Evolutionary conservation across 2,797 vertebrate genomes (phyloP).

Genomic region (Hippopotamyrus pictus): DNA sequence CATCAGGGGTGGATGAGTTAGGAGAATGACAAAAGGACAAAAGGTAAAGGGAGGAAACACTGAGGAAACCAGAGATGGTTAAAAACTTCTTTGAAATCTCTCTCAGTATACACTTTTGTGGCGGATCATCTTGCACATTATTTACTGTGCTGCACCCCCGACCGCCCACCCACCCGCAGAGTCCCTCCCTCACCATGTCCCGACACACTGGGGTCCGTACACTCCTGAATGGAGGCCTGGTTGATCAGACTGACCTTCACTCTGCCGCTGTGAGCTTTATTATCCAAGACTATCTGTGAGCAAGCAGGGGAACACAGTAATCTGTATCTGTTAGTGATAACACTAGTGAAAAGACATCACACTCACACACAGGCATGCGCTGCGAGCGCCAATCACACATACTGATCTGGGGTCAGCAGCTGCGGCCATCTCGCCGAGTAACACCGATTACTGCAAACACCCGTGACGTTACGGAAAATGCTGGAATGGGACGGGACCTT

Average conservation of each 20-base stretch:
- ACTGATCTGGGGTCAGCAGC: background rate
- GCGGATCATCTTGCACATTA: background rate
- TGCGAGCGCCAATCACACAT: background rate
- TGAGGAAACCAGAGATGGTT: background rate
- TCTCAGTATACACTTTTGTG: background rate
- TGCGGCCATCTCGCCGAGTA: background rate
- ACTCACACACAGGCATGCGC: background rate
- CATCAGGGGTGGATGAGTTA: background rate
- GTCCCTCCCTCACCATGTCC: constrained; percentile 69
- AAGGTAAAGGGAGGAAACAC: background rate
- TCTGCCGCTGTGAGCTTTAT: constrained; percentile 81
- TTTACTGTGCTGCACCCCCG: background rate
- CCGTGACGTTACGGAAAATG: background rate
- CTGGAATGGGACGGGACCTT: background rate
- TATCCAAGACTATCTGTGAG: constrained; percentile 78
- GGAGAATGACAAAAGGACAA: background rate
- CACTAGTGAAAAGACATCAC: background rate
- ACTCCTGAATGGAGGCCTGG: constrained; percentile 73
- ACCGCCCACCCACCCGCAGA: background rate
- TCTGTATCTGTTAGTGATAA: background rate
- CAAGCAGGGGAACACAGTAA: background rate
- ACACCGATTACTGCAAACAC: background rate
- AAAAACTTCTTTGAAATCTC: too few species aligned
- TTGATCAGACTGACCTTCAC: constrained; percentile 76
- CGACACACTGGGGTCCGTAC: constrained; percentile 74